Percentiles rank a stretch among this genome's conserved stretches.
These are phyloP conservation scores for Struthidea cinerea DNA, from an alignment of 2,113 vertebrate genomes.

Conservation along the genomic window DNA sequence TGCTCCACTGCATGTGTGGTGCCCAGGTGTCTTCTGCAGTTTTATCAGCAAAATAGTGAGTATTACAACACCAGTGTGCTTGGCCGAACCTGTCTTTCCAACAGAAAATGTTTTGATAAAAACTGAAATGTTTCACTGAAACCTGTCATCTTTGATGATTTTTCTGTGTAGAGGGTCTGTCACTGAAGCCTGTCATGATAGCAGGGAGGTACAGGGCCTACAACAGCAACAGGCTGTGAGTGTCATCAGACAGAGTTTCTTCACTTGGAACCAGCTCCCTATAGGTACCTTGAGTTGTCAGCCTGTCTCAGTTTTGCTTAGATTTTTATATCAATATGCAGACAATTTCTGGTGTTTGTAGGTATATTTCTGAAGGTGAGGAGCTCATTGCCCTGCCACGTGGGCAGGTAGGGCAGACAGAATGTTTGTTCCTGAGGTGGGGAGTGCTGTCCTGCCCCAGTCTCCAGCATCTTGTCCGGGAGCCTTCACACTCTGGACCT, in stretches of 20 bases:
- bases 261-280: not conserved
- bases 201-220: not conserved
- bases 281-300: accelerated
- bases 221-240: not conserved
- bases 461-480: not conserved
- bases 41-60: not conserved
- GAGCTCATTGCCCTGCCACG: accelerated
- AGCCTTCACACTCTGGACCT: not conserved
- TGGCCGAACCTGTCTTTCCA: not conserved
- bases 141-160: not conserved
- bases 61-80: not conserved
- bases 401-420: accelerated
- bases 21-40: accelerated
- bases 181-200: accelerated
- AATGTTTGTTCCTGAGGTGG: not conserved
- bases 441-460: not conserved
- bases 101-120: not conserved
- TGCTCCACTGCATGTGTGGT: accelerated
- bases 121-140: not conserved
- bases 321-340: accelerated
- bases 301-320: not conserved
- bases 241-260: not conserved
- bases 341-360: not conserved
- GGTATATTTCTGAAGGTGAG: not conserved
- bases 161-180: not conserved